Percentiles rank a stretch among this genome's conserved stretches.
Conservation (phyloP, 2,888 invertebrate genomes). For the Dolichopus griseipennis region DNA sequence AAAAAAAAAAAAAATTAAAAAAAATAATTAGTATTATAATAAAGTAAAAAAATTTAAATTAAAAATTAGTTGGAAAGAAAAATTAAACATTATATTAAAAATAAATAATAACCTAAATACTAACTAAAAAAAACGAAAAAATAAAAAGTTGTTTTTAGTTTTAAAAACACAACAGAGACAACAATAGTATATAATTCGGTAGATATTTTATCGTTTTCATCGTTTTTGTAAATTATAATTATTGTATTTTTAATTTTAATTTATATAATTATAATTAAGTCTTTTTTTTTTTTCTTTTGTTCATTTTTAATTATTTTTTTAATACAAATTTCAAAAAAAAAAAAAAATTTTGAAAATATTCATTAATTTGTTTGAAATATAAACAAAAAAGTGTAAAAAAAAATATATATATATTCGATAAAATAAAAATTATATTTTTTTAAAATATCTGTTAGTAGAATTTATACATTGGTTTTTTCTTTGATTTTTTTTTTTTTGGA, state of each 20-base stretch:
- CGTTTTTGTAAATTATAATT: no score
- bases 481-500: not conserved
- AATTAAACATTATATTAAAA: no score
- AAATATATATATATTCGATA: constrained; percentile 9
- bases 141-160: no score
- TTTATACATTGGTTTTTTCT: not conserved
- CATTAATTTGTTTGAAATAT: not conserved
- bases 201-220: constrained; percentile 23
- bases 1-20: constrained; percentile 16
- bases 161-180: no score
- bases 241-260: no score
- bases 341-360: not conserved
- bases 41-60: constrained; percentile 15
- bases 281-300: constrained; percentile 10
- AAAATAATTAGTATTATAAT: constrained; percentile 16
- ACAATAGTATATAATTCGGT: constrained; percentile 20
- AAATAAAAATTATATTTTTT: not conserved
- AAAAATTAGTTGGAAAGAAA: no score
- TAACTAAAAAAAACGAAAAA: no score
- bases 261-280: not conserved
- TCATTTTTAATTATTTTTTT: constrained; percentile 2
- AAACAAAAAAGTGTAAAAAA: not conserved
- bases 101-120: no score
- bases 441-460: not conserved
- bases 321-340: not conserved